Evolutionary conservation across 2,888 invertebrate species (phyloP).

Genomic region (Drosophila vallismaia): DNA sequence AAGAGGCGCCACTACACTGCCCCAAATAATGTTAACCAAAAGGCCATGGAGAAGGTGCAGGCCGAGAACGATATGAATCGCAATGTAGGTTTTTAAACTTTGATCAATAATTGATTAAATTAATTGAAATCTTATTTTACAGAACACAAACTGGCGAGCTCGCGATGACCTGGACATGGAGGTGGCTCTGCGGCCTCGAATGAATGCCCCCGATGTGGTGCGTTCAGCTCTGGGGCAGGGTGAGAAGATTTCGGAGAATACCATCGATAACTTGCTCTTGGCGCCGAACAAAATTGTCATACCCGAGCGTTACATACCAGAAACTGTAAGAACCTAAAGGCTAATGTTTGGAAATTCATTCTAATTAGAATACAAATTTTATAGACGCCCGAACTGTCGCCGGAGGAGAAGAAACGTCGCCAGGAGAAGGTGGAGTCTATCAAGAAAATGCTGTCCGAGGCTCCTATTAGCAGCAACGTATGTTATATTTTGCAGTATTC

Average conservation of each 20-base stretch:
- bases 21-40: slow-evolving; percentile 89
- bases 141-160: slow-evolving; percentile 87
- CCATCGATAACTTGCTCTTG: slow-evolving; percentile 93
- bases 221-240: slow-evolving; percentile 89
- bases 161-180: slow-evolving; percentile 95
- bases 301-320: slow-evolving; percentile 96
- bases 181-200: slow-evolving; percentile 89
- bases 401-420: slow-evolving; percentile 92
- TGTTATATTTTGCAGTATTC: too few relatives aligned
- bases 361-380: slow-evolving; percentile 57
- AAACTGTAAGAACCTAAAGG: slow-evolving; percentile 86
- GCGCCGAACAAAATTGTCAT: slow-evolving; percentile 96
- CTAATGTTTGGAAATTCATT: background rate
- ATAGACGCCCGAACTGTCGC: slow-evolving; percentile 92
- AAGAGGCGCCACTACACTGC: slow-evolving; percentile 95
- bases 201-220: slow-evolving; percentile 94
- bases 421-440: slow-evolving; percentile 95
- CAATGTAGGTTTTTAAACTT: slow-evolving; percentile 75
- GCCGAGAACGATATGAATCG: slow-evolving; percentile 84
- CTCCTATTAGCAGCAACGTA: slow-evolving; percentile 84
- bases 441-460: slow-evolving; percentile 94
- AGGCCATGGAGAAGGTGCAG: slow-evolving; percentile 86
- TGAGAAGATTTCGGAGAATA: slow-evolving; percentile 86
- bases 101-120: background rate
- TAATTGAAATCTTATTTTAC: background rate